These are phyloP conservation scores for Stichodactyla mertensii DNA, from an alignment of 64 coral and sea anemone species.

Conservation along the genomic window DNA sequence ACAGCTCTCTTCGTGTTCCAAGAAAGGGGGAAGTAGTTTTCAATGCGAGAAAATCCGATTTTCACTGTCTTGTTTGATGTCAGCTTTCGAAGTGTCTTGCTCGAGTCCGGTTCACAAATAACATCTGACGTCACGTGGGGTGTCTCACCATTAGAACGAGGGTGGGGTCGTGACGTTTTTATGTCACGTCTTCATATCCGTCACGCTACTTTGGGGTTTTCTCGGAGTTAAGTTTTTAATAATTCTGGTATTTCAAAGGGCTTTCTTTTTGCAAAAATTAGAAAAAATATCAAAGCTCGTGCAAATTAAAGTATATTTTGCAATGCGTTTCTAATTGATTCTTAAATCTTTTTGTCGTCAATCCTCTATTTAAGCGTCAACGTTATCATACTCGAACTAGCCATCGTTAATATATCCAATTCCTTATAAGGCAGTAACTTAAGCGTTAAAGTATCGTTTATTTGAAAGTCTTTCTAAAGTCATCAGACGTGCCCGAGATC, in stretches of 20 bases:
- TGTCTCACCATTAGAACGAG: slow-evolving; percentile 21
- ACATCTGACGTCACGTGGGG: slow-evolving; percentile 32
- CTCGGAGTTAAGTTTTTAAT: neutral
- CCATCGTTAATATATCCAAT: no score
- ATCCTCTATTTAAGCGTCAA: neutral
- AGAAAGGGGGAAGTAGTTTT: neutral
- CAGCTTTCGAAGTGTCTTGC: slow-evolving; percentile 4
- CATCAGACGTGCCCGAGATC: neutral
- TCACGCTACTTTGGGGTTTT: neutral
- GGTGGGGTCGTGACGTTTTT: slow-evolving; percentile 12
- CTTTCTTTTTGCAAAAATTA: neutral
- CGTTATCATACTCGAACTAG: no score
- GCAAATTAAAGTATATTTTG: neutral
- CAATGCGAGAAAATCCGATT: neutral
- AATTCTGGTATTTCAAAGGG: no score
- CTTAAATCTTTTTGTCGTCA: neutral
- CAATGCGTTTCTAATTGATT: neutral
- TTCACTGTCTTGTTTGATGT: neutral
- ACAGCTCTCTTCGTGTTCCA: neutral
- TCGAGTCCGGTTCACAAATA: slow-evolving; percentile 19
- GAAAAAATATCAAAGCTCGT: neutral
- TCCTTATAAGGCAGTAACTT: no score
- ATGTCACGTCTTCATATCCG: neutral
- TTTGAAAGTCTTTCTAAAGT: neutral
- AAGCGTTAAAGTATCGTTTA: neutral